Evolutionary conservation across 2,888 invertebrate species (phyloP), one percentile per base, ranked within the genome.

Genomic region (Ellobium chinense): DNA sequence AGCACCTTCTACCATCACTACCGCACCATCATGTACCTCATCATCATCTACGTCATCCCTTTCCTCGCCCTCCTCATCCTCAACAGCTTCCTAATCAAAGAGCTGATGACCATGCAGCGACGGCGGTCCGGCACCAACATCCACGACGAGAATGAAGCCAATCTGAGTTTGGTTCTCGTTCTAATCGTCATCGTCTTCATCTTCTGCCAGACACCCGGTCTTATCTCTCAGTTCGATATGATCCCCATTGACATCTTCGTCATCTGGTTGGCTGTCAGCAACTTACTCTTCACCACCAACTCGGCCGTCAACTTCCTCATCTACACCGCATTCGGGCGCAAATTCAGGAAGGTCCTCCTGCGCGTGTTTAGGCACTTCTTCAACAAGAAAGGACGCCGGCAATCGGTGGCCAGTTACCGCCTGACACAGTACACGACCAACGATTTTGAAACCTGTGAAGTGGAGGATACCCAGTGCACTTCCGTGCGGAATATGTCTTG

Each of bases 281-380:
- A 91, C 73, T 86, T 88, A 27, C 77, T 91, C 3, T 89, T 91
- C 82, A 88, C 91, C 36, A 82, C 90, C 24, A 92, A 92, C 83
- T 91, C 91, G 0, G 90, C 91, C 21, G 89, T 92, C 12, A 92
- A 92, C 80, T 92, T 91, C 83, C 86, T 92, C 34, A 90, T 92
- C 54, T 92, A 92, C 84, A 91, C 91, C 21, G 89, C 90, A 4
- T 90, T 91, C 58, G 91, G 91, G 3, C 82, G 88, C 31, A 87
- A 88, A 60, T 92, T 92, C 82, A 81, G 92, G 72, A 87, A 88
- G 73, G 87, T 88, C 21, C 84, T 91, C 37, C 77, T 89, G 37
- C 88, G 88, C 46, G 84, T 88, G 7, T 89, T 89, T 82, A 87
- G 83, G 54, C 82, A 73, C 54, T 58, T 85, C 18, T 80, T 66